Conservation (phyloP, 2,888 invertebrate species). For the Eupithecia insigniata region DNA sequence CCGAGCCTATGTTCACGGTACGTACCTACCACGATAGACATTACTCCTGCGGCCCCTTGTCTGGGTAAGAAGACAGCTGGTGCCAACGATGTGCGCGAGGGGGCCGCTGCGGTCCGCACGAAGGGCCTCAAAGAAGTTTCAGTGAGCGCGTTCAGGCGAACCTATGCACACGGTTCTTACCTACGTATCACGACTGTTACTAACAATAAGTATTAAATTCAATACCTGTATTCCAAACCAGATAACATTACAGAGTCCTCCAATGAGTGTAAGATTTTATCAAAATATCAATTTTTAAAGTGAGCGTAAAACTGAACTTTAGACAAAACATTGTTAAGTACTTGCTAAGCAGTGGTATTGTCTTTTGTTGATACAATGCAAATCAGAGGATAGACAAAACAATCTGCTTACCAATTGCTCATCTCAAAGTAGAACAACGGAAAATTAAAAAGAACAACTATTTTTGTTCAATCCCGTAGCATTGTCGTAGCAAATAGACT, state of each 20-base stretch:
- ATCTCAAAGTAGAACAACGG: neutral
- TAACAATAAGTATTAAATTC: neutral
- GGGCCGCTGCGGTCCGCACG: slow-evolving; percentile 87
- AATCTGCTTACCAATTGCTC: neutral
- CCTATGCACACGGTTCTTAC: slow-evolving; percentile 73
- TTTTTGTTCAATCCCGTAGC: neutral
- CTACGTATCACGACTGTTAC: neutral
- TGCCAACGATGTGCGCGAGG: slow-evolving; percentile 71
- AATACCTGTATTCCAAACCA: neutral
- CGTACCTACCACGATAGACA: slow-evolving; percentile 28
- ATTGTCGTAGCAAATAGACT: neutral
- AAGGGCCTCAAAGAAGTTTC: slow-evolving; percentile 92
- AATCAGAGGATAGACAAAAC: neutral
- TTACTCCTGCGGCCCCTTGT: slow-evolving; percentile 71
- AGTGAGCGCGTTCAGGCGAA: slow-evolving; percentile 61
- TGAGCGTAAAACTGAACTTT: neutral
- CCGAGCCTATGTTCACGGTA: slow-evolving; percentile 91
- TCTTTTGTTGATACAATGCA: neutral
- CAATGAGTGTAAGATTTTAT: neutral
- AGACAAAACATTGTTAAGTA: no score
- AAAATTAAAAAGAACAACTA: neutral
- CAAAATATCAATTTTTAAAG: neutral
- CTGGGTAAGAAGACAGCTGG: slow-evolving; percentile 73
- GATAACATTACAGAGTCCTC: neutral
- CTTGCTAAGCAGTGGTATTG: neutral